Conservation (phyloP, 2,888 invertebrate genomes). For the Branchinecta sandiegonensis region DNA sequence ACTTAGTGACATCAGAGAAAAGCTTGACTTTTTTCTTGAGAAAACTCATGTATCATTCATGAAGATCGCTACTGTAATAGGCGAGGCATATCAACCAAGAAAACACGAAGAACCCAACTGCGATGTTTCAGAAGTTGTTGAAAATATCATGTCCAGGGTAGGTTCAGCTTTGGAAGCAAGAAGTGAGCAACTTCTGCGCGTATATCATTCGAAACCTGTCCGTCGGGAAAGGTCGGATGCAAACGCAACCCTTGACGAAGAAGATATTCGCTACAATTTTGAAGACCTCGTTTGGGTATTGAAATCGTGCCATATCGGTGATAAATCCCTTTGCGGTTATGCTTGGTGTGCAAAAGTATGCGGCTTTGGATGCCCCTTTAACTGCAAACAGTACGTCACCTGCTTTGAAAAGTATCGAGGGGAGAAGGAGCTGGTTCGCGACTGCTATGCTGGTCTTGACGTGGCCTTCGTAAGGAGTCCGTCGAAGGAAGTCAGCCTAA, state of each 20-base stretch:
- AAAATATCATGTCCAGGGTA: no score
- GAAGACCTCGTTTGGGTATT: constrained; percentile 2
- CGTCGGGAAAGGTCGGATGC: no score
- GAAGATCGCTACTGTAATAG: constrained; percentile 1
- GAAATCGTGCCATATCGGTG: background rate
- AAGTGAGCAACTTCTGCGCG: no score
- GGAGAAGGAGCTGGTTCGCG: background rate
- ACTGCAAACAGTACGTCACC: background rate
- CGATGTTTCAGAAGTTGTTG: no score
- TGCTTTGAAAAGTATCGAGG: background rate
- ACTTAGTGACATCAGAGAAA: background rate
- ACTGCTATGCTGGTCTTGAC: constrained; percentile 2
- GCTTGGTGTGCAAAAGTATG: constrained; percentile 13
- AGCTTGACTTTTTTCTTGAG: background rate
- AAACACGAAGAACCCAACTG: no score
- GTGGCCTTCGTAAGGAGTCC: background rate
- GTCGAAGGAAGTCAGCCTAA: background rate
- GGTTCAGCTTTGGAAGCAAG: no score
- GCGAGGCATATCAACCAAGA: background rate
- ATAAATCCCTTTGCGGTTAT: constrained; percentile 10
- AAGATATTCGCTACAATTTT: background rate
- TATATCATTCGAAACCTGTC: no score
- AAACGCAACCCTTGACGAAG: background rate
- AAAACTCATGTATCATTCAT: background rate
- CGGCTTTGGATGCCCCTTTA: background rate